Evolutionary conservation across 2,113 vertebrate species (phyloP).

Genomic region (Eubucco bourcierii): DNA sequence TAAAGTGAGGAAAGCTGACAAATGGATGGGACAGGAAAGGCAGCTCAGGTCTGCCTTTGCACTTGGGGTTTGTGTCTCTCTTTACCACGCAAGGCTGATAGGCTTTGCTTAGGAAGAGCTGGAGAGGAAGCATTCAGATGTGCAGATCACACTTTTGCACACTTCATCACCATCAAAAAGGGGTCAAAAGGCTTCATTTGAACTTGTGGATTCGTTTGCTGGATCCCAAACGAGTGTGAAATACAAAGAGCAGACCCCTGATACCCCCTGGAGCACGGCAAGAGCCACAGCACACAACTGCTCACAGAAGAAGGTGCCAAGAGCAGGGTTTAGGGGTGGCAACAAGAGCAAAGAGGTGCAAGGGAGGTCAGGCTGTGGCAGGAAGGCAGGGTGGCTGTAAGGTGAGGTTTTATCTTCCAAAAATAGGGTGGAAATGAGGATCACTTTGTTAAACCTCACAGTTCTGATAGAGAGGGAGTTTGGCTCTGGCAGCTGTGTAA

Average conservation of each 20-base stretch:
- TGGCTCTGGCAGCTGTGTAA: neutral
- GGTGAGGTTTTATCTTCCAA: neutral
- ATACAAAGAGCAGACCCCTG: neutral
- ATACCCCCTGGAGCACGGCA: fast-evolving
- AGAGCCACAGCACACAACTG: fast-evolving
- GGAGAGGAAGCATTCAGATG: neutral
- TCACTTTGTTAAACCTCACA: neutral
- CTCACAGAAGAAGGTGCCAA: fast-evolving
- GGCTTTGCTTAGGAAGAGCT: slow-evolving; percentile 1
- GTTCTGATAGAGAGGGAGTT: neutral
- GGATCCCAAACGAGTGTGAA: neutral
- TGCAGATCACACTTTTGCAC: neutral
- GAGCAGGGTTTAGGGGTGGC: neutral
- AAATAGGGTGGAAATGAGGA: neutral
- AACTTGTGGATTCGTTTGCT: neutral
- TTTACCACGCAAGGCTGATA: fast-evolving
- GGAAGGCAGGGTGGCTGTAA: neutral
- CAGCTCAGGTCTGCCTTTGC: neutral
- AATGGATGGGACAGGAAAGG: neutral
- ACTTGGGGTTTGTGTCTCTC: neutral
- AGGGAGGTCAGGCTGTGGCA: neutral
- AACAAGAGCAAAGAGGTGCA: neutral
- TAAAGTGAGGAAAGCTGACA: slow-evolving; percentile 32
- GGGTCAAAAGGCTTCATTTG: neutral
- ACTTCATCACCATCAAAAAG: neutral